Base-by-base conservation (phyloP, 2,888 invertebrate species). In the Drosophila borealis region DNA sequence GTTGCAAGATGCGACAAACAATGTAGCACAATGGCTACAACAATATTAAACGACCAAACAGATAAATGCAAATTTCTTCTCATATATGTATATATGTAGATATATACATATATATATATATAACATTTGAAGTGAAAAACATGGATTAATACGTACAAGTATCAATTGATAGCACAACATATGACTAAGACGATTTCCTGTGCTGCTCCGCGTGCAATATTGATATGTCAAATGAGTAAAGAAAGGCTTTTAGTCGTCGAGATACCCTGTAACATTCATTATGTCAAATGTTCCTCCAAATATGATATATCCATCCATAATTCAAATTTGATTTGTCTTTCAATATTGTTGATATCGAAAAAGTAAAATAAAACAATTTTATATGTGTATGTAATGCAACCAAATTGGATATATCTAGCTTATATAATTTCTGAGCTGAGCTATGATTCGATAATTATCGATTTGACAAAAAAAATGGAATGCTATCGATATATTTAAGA, bases 1-100 rank as follows among this genome's bases (percentile, higher is more conserved):
- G 64, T 49, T 66, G 48, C 65, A 81, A 81, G 75, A 78, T 68
- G 72, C 60, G 46, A n/a, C 68, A 71, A 68, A 70, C 64, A 67
- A 44, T 41, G 54, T 50, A 65, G 36, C 10, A n/a, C 44, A 50
- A 64, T 29, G 61, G 19, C 51, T 45, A 33, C 48, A 42, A 8
- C 49, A 46, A 25, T 21, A 10, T 39, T 46, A 21, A 62, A 39
- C 33, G 46, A 59, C 55, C 57, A 60, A 36, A 33, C 14, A 54
- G 34, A 49, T 63, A 68, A 72, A 59, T 78, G 79, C 57, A 46
- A 44, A 34, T 34, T 21, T 41, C 6, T 53, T 2, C 9, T 8
- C 21, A 14, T 14, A 39, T 9, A 9, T n/a, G n/a, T n/a, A n/a
- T n/a, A n/a, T n/a, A n/a, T n/a, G n/a, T n/a, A n/a, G n/a, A 14